Evolutionary conservation across 2,113 vertebrate genomes (phyloP).

Genomic region (Austrofundulus limnaeus): DNA sequence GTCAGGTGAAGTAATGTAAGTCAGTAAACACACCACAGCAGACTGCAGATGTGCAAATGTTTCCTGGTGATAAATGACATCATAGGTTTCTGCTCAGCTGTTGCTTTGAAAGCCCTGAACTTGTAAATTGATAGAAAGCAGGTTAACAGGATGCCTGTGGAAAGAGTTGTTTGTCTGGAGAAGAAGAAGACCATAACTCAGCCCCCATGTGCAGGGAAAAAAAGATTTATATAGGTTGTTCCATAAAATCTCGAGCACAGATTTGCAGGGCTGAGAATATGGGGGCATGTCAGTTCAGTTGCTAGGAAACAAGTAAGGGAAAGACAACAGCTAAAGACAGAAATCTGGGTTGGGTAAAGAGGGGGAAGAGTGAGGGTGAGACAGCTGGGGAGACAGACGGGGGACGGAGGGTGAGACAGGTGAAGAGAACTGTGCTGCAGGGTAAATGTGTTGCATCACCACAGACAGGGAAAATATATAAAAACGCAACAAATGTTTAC

Average conservation of each 20-base stretch:
- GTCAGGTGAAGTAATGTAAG: neutral
- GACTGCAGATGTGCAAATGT: neutral
- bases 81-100: slow-evolving; percentile 25
- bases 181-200: slow-evolving; percentile 30
- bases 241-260: slow-evolving; percentile 58
- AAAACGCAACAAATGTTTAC: slow-evolving; percentile 40
- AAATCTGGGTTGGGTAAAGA: slow-evolving; percentile 64
- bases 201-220: slow-evolving; percentile 23
- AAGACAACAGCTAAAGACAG: slow-evolving; percentile 64
- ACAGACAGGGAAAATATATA: slow-evolving; percentile 12
- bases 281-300: slow-evolving; percentile 72
- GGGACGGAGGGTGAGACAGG: slow-evolving; percentile 15
- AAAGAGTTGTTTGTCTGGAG: slow-evolving; percentile 20
- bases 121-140: slow-evolving; percentile 32
- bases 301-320: slow-evolving; percentile 73
- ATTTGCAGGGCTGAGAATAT: slow-evolving; percentile 64
- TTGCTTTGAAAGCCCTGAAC: slow-evolving; percentile 26
- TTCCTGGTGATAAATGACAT: neutral
- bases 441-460: slow-evolving; percentile 46
- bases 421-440: slow-evolving; percentile 22
- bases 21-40: neutral
- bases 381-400: slow-evolving; percentile 34
- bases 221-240: slow-evolving; percentile 60
- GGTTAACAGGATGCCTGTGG: slow-evolving; percentile 37
- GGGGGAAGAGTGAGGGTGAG: slow-evolving; percentile 23